Evolutionary conservation across 2,888 invertebrate genomes (phyloP).

Genomic region (Dasypogon diadema): DNA sequence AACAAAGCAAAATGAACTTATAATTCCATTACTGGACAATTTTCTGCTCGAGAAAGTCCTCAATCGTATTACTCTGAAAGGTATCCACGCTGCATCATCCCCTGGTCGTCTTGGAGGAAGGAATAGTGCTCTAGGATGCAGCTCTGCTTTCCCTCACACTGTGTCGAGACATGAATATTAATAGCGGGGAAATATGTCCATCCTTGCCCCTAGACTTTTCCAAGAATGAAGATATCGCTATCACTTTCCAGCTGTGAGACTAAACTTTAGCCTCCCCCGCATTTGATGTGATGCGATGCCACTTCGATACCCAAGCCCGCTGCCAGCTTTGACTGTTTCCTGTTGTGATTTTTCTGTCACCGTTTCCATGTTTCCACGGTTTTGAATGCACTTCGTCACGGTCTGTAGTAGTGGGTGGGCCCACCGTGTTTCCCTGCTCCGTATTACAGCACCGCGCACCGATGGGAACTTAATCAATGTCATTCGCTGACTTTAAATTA

Average conservation of each 20-base stretch:
- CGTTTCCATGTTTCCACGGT: not conserved
- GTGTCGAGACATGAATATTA: too few species aligned
- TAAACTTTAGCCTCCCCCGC: too few species aligned
- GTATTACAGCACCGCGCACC: conserved; percentile 5
- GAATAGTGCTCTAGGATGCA: too few species aligned
- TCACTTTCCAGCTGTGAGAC: not conserved
- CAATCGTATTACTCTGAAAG: conserved; percentile 16
- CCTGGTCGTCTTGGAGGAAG: too few species aligned
- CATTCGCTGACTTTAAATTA: conserved; percentile 35
- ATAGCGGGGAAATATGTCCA: not conserved
- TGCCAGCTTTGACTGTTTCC: not conserved
- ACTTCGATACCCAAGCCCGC: not conserved
- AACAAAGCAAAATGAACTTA: conserved; percentile 10
- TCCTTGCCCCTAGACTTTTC: not conserved
- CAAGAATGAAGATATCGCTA: too few species aligned
- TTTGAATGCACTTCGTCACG: conserved; percentile 17
- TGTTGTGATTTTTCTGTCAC: conserved; percentile 17
- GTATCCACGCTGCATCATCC: too few species aligned
- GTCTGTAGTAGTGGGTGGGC: conserved; percentile 25
- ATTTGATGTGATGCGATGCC: too few species aligned
- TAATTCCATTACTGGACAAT: conserved; percentile 39
- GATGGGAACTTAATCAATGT: conserved; percentile 41
- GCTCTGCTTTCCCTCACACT: too few species aligned
- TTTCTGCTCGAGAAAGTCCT: conserved; percentile 9
- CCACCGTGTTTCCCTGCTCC: conserved; percentile 1